Percentiles rank a stretch among this genome's conserved stretches.
phyloP scores from a whole-genome alignment of 2,888 invertebrate genomes.

The Brenthis hecate region DNA sequence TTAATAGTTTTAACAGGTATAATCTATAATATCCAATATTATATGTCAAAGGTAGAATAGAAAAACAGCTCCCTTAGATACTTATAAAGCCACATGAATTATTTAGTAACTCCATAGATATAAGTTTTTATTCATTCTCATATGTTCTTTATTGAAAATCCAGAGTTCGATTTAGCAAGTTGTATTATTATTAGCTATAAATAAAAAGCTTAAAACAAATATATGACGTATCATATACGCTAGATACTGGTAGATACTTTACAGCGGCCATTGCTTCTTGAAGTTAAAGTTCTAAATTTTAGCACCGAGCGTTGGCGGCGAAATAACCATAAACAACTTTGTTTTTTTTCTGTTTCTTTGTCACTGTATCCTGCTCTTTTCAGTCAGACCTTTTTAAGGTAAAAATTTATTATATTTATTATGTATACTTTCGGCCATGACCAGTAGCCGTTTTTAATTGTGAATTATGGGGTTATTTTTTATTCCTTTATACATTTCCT shows the following conservation, averaged over 20 bases:
- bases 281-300: constrained; percentile 69
- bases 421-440: constrained; percentile 78
- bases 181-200: constrained; percentile 9
- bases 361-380: constrained; percentile 78
- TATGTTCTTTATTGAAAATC: constrained; percentile 2
- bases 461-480: constrained; percentile 75
- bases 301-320: constrained; percentile 76
- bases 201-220: constrained; percentile 17
- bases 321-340: constrained; percentile 76
- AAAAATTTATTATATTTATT: constrained; percentile 82
- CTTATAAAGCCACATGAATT: too few relatives aligned
- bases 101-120: too few relatives aligned
- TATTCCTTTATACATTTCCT: constrained; percentile 64
- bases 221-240: constrained; percentile 13
- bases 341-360: constrained; percentile 72
- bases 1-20: neutral
- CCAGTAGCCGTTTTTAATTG: constrained; percentile 81
- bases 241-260: constrained; percentile 22
- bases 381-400: constrained; percentile 77
- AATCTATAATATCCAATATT: neutral
- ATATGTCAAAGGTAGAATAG: too few relatives aligned
- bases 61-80: too few relatives aligned
- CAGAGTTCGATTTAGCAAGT: neutral
- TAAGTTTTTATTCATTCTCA: too few relatives aligned
- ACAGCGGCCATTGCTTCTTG: constrained; percentile 44